A percentile compares a stretch with the other conserved stretches of the same genome.
phyloP scores from a whole-genome alignment of 2,888 invertebrate species.

The Metallyticus violacea region DNA sequence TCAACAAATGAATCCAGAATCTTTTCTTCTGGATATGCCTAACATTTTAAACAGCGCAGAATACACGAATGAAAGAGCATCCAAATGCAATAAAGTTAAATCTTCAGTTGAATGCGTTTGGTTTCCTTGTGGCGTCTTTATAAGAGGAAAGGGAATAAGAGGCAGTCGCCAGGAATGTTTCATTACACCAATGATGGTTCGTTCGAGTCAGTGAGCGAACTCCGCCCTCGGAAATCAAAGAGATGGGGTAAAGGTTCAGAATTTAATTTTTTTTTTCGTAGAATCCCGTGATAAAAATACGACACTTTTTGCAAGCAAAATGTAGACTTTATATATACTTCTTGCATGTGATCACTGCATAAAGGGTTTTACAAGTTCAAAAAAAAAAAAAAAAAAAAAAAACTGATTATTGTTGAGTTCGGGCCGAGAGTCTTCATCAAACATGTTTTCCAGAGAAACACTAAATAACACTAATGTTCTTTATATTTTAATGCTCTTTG shows the following conservation, averaged over 20 bases:
- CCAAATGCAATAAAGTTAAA: not conserved
- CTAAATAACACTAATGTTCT: no score
- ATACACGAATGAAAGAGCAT: no score
- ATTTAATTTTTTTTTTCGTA: not conserved
- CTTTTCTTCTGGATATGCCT: no score
- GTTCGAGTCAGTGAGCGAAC: not conserved
- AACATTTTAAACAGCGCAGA: no score
- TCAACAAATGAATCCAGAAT: no score
- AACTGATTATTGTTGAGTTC: no score
- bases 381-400: no score
- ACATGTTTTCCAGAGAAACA: no score
- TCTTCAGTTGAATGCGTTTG: not conserved
- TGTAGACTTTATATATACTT: not conserved
- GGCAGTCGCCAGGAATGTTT: not conserved
- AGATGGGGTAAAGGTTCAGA: not conserved
- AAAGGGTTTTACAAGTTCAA: no score
- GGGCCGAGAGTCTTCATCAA: no score
- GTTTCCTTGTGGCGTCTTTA: not conserved
- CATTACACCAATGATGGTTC: not conserved
- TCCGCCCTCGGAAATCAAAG: not conserved
- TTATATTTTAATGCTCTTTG: no score
- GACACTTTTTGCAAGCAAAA: not conserved
- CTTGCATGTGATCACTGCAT: no score
- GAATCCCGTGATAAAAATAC: not conserved
- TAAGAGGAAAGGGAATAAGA: not conserved